Evolutionary conservation across 2,888 invertebrate genomes (phyloP).

Genomic region (Dione vanillae): DNA sequence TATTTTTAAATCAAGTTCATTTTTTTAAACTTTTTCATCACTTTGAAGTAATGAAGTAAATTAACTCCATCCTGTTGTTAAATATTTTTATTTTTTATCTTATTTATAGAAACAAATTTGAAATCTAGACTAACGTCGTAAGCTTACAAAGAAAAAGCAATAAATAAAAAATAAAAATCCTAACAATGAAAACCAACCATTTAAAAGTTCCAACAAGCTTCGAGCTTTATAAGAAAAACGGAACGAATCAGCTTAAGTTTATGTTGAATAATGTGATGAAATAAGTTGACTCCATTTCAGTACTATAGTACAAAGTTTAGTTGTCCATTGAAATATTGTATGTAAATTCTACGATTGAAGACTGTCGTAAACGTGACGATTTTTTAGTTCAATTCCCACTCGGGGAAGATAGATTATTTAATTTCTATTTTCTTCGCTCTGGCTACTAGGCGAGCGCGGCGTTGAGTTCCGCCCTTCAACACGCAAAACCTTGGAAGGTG

Average conservation of each 20-base stretch:
- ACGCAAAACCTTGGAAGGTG: too few species aligned
- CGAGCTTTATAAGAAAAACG: conserved; percentile 20
- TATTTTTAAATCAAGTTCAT: too few species aligned
- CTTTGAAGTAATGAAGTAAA: too few species aligned
- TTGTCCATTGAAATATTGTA: not conserved
- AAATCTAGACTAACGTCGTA: not conserved
- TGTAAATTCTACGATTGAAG: too few species aligned
- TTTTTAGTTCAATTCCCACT: too few species aligned
- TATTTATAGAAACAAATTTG: not conserved
- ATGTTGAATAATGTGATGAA: conserved; percentile 24
- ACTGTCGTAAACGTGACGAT: too few species aligned
- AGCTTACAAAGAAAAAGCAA: not conserved
- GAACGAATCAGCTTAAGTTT: conserved; percentile 23
- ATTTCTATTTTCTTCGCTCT: too few species aligned
- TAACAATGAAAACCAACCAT: conserved; percentile 14
- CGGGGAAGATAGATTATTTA: too few species aligned
- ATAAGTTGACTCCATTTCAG: conserved; percentile 8
- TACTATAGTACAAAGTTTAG: not conserved
- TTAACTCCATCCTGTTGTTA: too few species aligned
- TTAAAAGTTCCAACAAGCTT: conserved; percentile 22
- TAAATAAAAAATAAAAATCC: not conserved
- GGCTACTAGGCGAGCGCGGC: too few species aligned
- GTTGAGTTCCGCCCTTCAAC: too few species aligned
- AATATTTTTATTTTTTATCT: not conserved
- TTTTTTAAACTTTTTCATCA: too few species aligned